These are phyloP conservation scores for Thalassoma bifasciatum DNA, from an alignment of 2,113 vertebrate species.

Conservation along the genomic window DNA sequence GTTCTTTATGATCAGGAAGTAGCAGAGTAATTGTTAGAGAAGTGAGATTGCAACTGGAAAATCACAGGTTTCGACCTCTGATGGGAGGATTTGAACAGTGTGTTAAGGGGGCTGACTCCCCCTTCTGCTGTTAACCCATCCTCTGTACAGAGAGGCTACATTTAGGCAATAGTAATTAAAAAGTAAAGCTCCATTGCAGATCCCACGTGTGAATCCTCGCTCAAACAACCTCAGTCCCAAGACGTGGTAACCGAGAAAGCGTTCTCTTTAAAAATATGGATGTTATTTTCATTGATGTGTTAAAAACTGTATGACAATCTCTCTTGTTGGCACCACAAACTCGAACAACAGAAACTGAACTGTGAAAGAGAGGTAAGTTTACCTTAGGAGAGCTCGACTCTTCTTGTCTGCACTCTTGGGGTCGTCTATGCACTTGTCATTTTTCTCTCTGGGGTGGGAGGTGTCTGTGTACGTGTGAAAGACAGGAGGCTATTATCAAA, in stretches of 20 bases:
- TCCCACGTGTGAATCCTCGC: conserved; percentile 20
- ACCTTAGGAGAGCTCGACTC: conserved; percentile 91
- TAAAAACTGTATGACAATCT: not conserved
- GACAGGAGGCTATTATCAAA: conserved; percentile 78
- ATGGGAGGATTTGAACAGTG: conserved; percentile 16
- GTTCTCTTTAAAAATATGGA: conserved; percentile 1
- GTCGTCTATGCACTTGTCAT: conserved; percentile 92
- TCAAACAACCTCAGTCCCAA: not conserved
- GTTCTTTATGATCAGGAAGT: conserved; percentile 57
- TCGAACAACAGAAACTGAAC: conserved; percentile 4
- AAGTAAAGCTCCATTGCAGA: not conserved
- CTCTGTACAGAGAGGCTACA: conserved; percentile 2
- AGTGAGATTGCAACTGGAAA: conserved; percentile 52
- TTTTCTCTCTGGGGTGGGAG: conserved; percentile 87
- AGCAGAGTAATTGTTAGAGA: conserved; percentile 52
- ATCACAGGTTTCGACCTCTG: conserved; percentile 53
- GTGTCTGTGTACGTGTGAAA: conserved; percentile 83
- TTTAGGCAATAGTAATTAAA: conserved; percentile 27
- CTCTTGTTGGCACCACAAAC: not conserved
- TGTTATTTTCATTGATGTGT: not conserved
- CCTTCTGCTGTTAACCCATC: conserved; percentile 1
- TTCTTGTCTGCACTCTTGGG: conserved; percentile 92
- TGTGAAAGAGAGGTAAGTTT: conserved; percentile 45
- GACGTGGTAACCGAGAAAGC: not conserved
- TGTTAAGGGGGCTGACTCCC: conserved; percentile 14